These are phyloP conservation scores for Zhengitettix transpicula DNA, from an alignment of 2,888 invertebrate genomes.

Conservation along the genomic window DNA sequence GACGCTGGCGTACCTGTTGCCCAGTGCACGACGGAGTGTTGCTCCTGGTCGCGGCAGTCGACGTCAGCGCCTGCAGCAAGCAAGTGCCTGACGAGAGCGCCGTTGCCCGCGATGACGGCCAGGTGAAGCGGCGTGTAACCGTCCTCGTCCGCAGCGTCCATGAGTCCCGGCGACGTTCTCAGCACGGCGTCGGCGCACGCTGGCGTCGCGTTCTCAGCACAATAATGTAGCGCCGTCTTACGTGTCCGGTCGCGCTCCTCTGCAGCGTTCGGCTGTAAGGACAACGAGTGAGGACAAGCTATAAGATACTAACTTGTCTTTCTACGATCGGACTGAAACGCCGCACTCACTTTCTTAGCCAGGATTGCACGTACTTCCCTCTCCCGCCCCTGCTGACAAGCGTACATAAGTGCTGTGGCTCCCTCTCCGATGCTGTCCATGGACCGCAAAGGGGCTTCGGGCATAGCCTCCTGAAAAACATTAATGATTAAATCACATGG, in stretches of 20 bases:
- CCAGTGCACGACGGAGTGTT: slow-evolving; percentile 95
- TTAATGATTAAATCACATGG: too few relatives aligned
- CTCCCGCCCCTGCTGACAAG: slow-evolving; percentile 76
- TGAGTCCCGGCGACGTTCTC: slow-evolving; percentile 69
- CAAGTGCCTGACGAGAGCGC: slow-evolving; percentile 68
- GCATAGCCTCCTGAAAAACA: background rate
- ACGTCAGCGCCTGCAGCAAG: slow-evolving; percentile 79
- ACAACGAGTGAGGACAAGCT: background rate
- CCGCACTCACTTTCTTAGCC: slow-evolving; percentile 44
- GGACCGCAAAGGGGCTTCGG: background rate
- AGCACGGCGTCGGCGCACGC: slow-evolving; percentile 54
- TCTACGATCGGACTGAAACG: background rate
- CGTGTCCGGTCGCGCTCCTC: slow-evolving; percentile 63
- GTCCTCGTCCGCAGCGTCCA: slow-evolving; percentile 76
- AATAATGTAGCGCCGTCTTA: slow-evolving; percentile 86
- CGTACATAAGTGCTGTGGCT: slow-evolving; percentile 78
- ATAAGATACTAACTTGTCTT: background rate
- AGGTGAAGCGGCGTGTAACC: slow-evolving; percentile 91
- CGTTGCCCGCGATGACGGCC: slow-evolving; percentile 86
- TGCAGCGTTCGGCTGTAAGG: slow-evolving; percentile 37
- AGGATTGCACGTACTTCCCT: slow-evolving; percentile 57
- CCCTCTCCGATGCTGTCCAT: slow-evolving; percentile 27
- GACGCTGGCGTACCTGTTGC: slow-evolving; percentile 81
- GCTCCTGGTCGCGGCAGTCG: slow-evolving; percentile 79
- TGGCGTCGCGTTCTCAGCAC: slow-evolving; percentile 49